Conservation (phyloP, 1,140 invertebrate species). For the Drosophila rhopaloa region DNA sequence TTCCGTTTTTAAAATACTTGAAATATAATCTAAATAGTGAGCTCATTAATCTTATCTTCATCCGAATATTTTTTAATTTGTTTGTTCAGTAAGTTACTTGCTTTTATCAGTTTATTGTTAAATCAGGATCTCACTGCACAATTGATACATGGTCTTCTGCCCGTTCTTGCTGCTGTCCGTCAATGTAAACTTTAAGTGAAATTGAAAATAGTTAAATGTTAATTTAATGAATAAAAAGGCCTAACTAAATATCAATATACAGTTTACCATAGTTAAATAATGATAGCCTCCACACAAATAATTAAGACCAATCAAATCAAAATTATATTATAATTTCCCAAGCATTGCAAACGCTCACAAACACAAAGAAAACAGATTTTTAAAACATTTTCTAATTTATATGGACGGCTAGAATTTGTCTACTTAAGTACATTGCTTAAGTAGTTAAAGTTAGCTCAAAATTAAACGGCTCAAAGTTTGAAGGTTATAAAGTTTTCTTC, state of each 20-base stretch:
- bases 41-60: neutral
- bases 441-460: conserved; percentile 54
- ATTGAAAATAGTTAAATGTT: conserved; percentile 70
- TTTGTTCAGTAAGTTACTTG: neutral
- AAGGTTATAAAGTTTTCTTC: conserved; percentile 25
- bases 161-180: conserved; percentile 28
- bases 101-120: neutral
- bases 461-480: conserved; percentile 4
- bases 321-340: conserved; percentile 62
- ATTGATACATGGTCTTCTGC: conserved; percentile 11
- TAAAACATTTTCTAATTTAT: neutral
- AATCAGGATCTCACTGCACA: conserved; percentile 20
- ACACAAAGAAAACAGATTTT: conserved; percentile 2
- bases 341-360: conserved; percentile 15
- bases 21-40: neutral
- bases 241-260: conserved; percentile 61
- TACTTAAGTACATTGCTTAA: conserved; percentile 66
- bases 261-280: conserved; percentile 68
- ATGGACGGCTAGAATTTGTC: conserved; percentile 41
- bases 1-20: neutral
- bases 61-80: neutral
- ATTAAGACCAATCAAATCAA: conserved; percentile 67
- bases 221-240: conserved; percentile 46
- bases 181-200: conserved; percentile 38
- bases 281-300: conserved; percentile 43